These are phyloP conservation scores for Bombus waltoni DNA, from an alignment of 1,140 invertebrate species.

Conservation along the genomic window DNA sequence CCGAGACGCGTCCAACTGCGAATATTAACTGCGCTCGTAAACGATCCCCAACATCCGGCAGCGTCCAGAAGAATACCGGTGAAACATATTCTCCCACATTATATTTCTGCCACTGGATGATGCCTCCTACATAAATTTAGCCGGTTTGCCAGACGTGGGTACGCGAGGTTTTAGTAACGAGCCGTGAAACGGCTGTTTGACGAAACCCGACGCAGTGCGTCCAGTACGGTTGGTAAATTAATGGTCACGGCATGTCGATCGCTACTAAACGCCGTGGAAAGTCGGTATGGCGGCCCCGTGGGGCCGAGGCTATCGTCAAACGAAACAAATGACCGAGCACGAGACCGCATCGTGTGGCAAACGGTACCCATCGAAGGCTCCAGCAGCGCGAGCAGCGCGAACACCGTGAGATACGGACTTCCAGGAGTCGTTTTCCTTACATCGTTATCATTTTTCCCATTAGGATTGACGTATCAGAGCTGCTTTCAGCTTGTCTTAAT, in stretches of 20 bases:
- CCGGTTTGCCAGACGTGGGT: too few species aligned
- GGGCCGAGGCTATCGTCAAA: slow-evolving; percentile 30
- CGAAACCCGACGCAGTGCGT: slow-evolving; percentile 26
- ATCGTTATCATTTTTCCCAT: slow-evolving; percentile 51
- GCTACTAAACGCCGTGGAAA: slow-evolving; percentile 45
- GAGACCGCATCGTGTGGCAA: background rate
- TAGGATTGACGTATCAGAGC: slow-evolving; percentile 47
- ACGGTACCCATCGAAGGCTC: slow-evolving; percentile 10
- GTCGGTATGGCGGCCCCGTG: background rate
- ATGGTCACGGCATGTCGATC: slow-evolving; percentile 36
- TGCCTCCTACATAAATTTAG: background rate
- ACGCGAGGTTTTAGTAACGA: slow-evolving; percentile 9
- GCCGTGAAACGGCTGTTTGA: slow-evolving; percentile 46
- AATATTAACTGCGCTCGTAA: background rate
- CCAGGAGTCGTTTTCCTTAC: slow-evolving; percentile 50
- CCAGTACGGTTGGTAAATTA: slow-evolving; percentile 28
- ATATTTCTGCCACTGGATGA: background rate
- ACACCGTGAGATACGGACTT: slow-evolving; percentile 42
- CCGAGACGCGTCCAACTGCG: slow-evolving; percentile 18
- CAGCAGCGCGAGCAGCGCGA: slow-evolving; percentile 27
- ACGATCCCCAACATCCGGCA: slow-evolving; percentile 14
- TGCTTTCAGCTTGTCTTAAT: slow-evolving; percentile 50
- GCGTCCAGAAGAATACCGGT: too few species aligned
- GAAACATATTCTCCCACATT: slow-evolving; percentile 10
- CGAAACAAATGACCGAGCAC: slow-evolving; percentile 45